Percentiles rank a stretch among this genome's conserved stretches.
Conservation (phyloP, 2,888 invertebrate genomes). For the Ormyrus pomaceus region DNA sequence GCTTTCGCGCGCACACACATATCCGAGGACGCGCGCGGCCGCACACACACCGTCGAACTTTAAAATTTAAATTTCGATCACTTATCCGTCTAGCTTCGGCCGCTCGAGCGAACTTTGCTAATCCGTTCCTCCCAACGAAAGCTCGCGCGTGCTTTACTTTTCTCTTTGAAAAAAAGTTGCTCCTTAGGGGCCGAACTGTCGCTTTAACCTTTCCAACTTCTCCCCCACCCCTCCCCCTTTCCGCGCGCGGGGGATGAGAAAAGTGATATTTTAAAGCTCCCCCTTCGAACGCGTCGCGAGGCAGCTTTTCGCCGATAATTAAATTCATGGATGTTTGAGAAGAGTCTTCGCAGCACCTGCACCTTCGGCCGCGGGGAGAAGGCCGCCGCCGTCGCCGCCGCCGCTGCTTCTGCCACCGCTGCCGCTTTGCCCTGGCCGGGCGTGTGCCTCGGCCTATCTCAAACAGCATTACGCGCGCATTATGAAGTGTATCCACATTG, state of each 20-base stretch:
- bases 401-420: too few relatives aligned
- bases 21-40: neutral
- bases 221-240: neutral
- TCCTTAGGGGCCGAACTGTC: constrained; percentile 7
- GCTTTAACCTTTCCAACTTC: neutral
- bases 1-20: neutral
- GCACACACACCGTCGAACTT: constrained; percentile 29
- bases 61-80: constrained; percentile 55
- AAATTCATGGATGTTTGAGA: too few relatives aligned
- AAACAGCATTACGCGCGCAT: constrained; percentile 35
- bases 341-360: too few relatives aligned
- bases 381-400: too few relatives aligned
- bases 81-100: constrained; percentile 35
- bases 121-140: constrained; percentile 22
- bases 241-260: neutral
- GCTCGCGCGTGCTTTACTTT: constrained; percentile 32
- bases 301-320: too few relatives aligned
- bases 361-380: too few relatives aligned
- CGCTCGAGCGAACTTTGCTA: constrained; percentile 30
- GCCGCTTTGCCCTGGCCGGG: too few relatives aligned
- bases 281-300: neutral
- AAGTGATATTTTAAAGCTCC: constrained; percentile 25
- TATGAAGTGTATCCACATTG: constrained; percentile 39
- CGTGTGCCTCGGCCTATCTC: constrained; percentile 1
- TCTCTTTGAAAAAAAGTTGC: constrained; percentile 50